Percentiles rank a stretch among this genome's conserved stretches.
Evolutionary conservation across 1,140 invertebrate genomes (phyloP).

Genomic region (Sitodiplosis mosellana): DNA sequence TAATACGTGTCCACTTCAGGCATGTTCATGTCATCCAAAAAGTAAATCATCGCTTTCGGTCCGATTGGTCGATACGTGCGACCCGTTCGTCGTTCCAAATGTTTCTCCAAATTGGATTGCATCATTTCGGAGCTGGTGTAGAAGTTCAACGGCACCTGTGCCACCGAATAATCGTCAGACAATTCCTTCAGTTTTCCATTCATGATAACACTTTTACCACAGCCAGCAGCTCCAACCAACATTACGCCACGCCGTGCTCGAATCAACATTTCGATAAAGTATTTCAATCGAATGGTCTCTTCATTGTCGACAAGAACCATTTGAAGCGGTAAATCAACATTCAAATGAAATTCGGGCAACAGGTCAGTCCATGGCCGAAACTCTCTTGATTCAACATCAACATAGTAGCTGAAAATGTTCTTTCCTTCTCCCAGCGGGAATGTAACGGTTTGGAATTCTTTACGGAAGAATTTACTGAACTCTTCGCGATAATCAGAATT

Average conservation of each 20-base stretch:
- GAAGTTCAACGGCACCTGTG: constrained; percentile 87
- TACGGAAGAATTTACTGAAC: constrained; percentile 55
- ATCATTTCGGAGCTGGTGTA: constrained; percentile 87
- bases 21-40: constrained; percentile 95
- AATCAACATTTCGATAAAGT: constrained; percentile 58
- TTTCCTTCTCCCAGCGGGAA: constrained; percentile 56
- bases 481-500: constrained; percentile 74
- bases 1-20: constrained; percentile 87
- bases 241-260: too few relatives aligned
- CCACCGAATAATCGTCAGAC: constrained; percentile 56
- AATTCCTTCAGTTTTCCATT: constrained; percentile 58
- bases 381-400: constrained; percentile 67
- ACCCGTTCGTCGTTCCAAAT: constrained; percentile 86
- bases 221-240: constrained; percentile 76
- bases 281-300: constrained; percentile 62
- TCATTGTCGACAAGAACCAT: constrained; percentile 71
- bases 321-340: constrained; percentile 81
- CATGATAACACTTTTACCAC: constrained; percentile 70
- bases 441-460: constrained; percentile 81
- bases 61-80: constrained; percentile 83
- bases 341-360: constrained; percentile 72
- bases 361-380: constrained; percentile 73
- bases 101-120: constrained; percentile 77
- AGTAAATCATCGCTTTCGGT: constrained; percentile 78
- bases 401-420: constrained; percentile 79